Percentiles rank a stretch among this genome's conserved stretches.
Conservation (phyloP, 2,888 invertebrate species). For the Agrotis clavis region DNA sequence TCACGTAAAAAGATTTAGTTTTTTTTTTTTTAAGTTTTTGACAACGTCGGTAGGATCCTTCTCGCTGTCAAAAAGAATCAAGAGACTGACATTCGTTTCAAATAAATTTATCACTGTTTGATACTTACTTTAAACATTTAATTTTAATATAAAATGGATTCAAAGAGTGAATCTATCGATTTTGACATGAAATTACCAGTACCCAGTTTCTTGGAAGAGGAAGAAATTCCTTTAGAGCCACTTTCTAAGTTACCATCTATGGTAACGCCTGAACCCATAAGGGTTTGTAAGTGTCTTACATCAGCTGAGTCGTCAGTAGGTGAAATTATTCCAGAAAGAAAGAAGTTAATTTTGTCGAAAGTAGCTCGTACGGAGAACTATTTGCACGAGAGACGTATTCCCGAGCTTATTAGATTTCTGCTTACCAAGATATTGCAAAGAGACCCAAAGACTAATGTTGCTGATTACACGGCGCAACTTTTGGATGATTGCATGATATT, state of each 20-base stretch:
- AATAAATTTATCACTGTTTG: too few relatives aligned
- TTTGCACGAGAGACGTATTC: slow-evolving; percentile 82
- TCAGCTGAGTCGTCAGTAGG: slow-evolving; percentile 68
- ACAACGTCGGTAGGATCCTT: too few relatives aligned
- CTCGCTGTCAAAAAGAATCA: too few relatives aligned
- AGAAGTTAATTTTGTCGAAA: slow-evolving; percentile 74
- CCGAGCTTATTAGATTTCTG: slow-evolving; percentile 83
- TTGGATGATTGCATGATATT: slow-evolving; percentile 85
- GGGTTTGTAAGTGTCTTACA: slow-evolving; percentile 78
- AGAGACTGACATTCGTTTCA: neutral
- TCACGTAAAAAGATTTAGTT: too few relatives aligned
- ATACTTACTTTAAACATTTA: too few relatives aligned
- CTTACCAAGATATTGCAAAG: slow-evolving; percentile 81
- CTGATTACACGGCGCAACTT: slow-evolving; percentile 76
- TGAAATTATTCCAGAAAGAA: slow-evolving; percentile 75
- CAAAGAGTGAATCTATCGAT: too few relatives aligned
- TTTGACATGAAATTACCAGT: neutral
- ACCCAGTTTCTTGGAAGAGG: neutral
- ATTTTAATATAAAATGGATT: slow-evolving; percentile 13
- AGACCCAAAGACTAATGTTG: slow-evolving; percentile 72
- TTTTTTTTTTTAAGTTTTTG: too few relatives aligned
- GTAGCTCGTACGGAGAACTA: slow-evolving; percentile 83
- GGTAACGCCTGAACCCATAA: slow-evolving; percentile 57
- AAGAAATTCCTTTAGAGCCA: neutral
- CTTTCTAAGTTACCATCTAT: slow-evolving; percentile 32